phyloP scores from a whole-genome alignment of 2,797 vertebrate genomes.

The Avahi laniger region DNA sequence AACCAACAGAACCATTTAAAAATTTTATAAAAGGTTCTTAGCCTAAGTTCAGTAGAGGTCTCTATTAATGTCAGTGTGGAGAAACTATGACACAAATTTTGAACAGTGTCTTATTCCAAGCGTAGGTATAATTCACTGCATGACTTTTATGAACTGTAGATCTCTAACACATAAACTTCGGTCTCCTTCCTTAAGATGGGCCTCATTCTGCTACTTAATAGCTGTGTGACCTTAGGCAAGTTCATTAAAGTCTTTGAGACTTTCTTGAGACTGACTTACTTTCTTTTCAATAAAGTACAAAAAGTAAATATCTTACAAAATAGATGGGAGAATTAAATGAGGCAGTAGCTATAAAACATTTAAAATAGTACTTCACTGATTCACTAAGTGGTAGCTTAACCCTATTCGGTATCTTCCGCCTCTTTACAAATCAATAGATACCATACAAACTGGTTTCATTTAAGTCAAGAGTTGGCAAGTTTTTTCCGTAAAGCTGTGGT shows the following conservation, averaged over 20 bases:
- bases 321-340: neutral
- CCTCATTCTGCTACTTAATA: constrained; percentile 1
- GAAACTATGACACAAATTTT: constrained; percentile 14
- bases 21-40: neutral
- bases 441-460: neutral
- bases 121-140: neutral
- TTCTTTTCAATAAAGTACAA: constrained; percentile 3
- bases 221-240: neutral
- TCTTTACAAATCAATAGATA: neutral
- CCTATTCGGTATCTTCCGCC: neutral
- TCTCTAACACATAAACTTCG: neutral
- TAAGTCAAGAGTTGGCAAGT: neutral
- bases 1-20: neutral
- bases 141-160: neutral
- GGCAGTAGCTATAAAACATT: neutral
- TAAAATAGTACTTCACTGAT: neutral
- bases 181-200: neutral
- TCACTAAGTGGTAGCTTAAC: neutral
- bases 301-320: neutral
- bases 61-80: neutral
- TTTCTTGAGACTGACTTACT: neutral
- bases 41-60: neutral
- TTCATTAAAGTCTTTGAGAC: neutral
- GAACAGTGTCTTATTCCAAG: neutral
- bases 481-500: neutral